phyloP scores from a whole-genome alignment of 1,140 invertebrate genomes.

The Apolygus lucorum region DNA sequence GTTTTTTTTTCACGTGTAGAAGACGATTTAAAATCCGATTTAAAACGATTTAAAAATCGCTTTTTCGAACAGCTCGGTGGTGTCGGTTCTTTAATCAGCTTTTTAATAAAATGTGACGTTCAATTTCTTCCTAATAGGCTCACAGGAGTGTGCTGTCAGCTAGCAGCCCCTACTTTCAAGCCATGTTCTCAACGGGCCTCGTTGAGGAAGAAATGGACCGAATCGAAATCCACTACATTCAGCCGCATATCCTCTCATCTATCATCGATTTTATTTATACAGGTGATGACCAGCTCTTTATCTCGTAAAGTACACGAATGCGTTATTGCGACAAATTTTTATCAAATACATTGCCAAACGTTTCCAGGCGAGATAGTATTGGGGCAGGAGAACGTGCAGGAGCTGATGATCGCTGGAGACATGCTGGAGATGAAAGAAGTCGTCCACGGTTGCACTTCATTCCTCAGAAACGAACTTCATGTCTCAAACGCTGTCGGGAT shows the following conservation, averaged over 20 bases:
- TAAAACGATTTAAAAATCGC: too few species aligned
- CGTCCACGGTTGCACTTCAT: conserved; percentile 77
- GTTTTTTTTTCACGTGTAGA: too few species aligned
- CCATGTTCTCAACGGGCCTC: conserved; percentile 82
- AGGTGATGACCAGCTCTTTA: too few species aligned
- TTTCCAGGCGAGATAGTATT: conserved; percentile 46
- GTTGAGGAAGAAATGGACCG: conserved; percentile 68
- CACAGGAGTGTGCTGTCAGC: conserved; percentile 85
- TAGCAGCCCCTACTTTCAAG: conserved; percentile 89
- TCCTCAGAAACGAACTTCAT: conserved; percentile 79
- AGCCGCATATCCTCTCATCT: conserved; percentile 59
- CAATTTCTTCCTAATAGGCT: too few species aligned
- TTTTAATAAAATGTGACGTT: too few species aligned
- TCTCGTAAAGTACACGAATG: too few species aligned
- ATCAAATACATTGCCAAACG: too few species aligned
- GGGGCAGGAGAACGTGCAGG: conserved; percentile 73
- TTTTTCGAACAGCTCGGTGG: too few species aligned
- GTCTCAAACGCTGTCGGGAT: conserved; percentile 84
- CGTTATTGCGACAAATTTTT: too few species aligned
- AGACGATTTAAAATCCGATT: too few species aligned
- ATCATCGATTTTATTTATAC: conserved; percentile 86
- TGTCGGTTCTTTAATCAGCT: too few species aligned
- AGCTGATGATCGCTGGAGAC: conserved; percentile 80
- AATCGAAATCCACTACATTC: conserved; percentile 68
- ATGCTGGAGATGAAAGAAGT: conserved; percentile 85